Conservation (phyloP, 2,888 invertebrate species). For the Tenthredo distinguenda region DNA sequence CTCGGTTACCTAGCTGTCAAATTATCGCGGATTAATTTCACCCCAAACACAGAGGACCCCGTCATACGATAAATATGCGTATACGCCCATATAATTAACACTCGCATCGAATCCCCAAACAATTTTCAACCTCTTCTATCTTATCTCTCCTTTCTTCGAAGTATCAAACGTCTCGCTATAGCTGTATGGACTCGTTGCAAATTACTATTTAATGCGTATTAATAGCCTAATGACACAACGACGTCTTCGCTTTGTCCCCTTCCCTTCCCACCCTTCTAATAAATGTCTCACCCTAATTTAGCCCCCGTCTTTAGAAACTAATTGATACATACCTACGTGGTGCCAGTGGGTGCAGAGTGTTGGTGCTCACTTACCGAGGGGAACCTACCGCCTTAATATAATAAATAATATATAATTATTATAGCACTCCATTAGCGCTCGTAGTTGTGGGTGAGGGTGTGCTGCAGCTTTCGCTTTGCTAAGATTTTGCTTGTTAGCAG, state of each 20-base stretch:
- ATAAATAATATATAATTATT: slow-evolving; percentile 64
- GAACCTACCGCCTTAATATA: slow-evolving; percentile 56
- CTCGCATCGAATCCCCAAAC: background rate
- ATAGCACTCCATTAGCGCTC: slow-evolving; percentile 60
- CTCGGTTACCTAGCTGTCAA: background rate
- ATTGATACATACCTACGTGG: slow-evolving; percentile 36
- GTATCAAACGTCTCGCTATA: background rate
- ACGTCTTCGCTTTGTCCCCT: background rate
- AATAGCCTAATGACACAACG: slow-evolving; percentile 28
- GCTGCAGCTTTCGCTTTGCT: slow-evolving; percentile 25
- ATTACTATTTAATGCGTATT: background rate
- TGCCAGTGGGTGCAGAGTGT: slow-evolving; percentile 9
- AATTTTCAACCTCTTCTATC: background rate
- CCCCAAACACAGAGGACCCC: background rate
- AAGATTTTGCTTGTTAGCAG: slow-evolving; percentile 6
- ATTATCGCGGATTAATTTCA: slow-evolving; percentile 4
- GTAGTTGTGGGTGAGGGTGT: background rate
- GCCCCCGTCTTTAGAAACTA: slow-evolving; percentile 51
- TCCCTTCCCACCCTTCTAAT: background rate
- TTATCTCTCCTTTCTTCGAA: background rate
- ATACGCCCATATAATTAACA: background rate
- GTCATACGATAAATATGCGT: background rate
- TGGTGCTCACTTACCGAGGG: slow-evolving; percentile 32
- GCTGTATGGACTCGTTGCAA: background rate
- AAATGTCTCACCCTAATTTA: slow-evolving; percentile 48